phyloP scores from a whole-genome alignment of 2,888 invertebrate genomes.

The Perdita meconis region DNA sequence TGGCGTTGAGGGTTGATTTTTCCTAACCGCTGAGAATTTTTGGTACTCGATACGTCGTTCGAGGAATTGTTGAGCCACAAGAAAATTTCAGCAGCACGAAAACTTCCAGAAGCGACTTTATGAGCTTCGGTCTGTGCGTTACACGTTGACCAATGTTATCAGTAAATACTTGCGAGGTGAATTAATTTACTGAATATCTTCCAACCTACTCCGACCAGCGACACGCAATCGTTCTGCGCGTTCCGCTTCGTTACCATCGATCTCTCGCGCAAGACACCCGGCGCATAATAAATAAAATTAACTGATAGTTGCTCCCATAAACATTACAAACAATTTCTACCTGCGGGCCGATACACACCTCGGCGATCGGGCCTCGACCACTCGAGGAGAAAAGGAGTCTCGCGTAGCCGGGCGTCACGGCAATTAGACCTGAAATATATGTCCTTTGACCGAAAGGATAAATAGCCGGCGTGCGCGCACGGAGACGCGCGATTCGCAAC shows the following conservation, averaged over 20 bases:
- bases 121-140: too few species aligned
- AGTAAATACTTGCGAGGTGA: too few species aligned
- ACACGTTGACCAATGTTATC: too few species aligned
- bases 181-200: too few species aligned
- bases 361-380: slow-evolving; percentile 18
- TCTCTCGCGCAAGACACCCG: background rate
- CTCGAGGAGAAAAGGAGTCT: slow-evolving; percentile 39
- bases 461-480: slow-evolving; percentile 51
- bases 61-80: too few species aligned
- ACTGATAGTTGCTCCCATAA: slow-evolving; percentile 18
- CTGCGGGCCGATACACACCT: slow-evolving; percentile 25
- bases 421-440: slow-evolving; percentile 60
- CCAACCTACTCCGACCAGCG: too few species aligned
- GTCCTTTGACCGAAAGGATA: slow-evolving; percentile 51
- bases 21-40: too few species aligned
- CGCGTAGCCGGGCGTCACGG: slow-evolving; percentile 38
- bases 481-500: slow-evolving; percentile 70
- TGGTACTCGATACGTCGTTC: too few species aligned
- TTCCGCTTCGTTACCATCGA: background rate
- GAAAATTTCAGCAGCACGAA: too few species aligned
- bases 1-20: too few species aligned
- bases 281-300: slow-evolving; percentile 26
- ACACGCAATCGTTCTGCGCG: background rate
- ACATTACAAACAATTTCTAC: slow-evolving; percentile 27
- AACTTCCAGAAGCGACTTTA: too few species aligned